A percentile compares a stretch with the other conserved stretches of the same genome.
Conservation (phyloP, 2,888 invertebrate genomes). For the Hemithea aestivaria region DNA sequence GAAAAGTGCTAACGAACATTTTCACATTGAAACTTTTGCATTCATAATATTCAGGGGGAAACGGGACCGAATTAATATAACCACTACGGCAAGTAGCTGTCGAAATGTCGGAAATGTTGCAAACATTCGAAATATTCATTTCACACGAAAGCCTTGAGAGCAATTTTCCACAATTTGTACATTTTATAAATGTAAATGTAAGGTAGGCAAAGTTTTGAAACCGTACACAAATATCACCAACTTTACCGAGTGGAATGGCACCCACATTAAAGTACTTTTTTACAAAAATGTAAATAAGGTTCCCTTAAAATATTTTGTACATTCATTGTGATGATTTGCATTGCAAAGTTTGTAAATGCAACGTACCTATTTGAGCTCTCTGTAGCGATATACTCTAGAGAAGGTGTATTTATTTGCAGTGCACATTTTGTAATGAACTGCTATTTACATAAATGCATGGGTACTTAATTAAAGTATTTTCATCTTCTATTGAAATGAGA, state of each 20-base stretch:
- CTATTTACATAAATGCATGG: no score
- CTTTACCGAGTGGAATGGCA: conserved; percentile 12
- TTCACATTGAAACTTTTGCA: no score
- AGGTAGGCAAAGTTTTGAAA: conserved; percentile 17
- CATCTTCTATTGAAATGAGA: no score
- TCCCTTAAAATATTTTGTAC: conserved; percentile 23
- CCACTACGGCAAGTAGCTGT: no score
- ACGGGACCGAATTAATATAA: no score
- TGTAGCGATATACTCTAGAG: conserved; percentile 5
- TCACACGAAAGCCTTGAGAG: no score
- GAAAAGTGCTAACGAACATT: no score
- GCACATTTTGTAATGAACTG: background rate
- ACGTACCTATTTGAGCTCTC: conserved; percentile 10
- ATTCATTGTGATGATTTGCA: conserved; percentile 26
- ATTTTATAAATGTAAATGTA: conserved; percentile 20
- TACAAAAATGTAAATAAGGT: conserved; percentile 25
- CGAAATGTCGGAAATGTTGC: no score
- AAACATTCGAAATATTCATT: background rate
- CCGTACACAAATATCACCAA: conserved; percentile 13
- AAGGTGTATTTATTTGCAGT: conserved; percentile 2
- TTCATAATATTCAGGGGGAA: no score
- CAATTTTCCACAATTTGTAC: no score
- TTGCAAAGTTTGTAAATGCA: conserved; percentile 24
- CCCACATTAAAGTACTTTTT: conserved; percentile 19
- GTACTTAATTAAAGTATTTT: no score